phyloP scores from a whole-genome alignment of 2,113 vertebrate species.

The Sander vitreus region DNA sequence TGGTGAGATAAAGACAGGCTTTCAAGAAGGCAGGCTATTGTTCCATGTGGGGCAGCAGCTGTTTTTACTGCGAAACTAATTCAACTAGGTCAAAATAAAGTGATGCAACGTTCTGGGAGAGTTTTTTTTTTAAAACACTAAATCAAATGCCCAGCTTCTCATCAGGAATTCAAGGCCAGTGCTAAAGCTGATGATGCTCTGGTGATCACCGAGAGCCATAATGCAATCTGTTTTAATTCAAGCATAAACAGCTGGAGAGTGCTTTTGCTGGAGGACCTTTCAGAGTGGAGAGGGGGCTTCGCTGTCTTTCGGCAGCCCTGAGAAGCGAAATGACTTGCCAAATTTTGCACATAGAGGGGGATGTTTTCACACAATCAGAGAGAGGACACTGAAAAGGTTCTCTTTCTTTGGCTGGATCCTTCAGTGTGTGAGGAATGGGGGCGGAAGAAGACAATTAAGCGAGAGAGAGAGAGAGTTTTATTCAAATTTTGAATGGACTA shows the following conservation, averaged over 20 bases:
- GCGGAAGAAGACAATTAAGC: slow-evolving; percentile 21
- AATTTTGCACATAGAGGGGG: slow-evolving; percentile 16
- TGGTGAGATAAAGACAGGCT: neutral
- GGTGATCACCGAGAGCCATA: slow-evolving; percentile 24
- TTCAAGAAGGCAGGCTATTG: neutral
- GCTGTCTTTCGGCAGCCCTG: slow-evolving; percentile 19
- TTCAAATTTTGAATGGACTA: slow-evolving; percentile 22
- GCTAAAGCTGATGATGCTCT: slow-evolving; percentile 21
- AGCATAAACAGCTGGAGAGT: slow-evolving; percentile 43
- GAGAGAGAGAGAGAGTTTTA: neutral
- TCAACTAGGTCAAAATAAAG: slow-evolving; percentile 26
- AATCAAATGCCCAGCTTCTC: slow-evolving; percentile 17
- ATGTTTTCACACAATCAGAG: slow-evolving; percentile 46
- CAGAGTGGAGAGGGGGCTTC: slow-evolving; percentile 39
- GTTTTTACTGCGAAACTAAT: slow-evolving; percentile 14
- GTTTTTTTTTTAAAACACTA: slow-evolving; percentile 19
- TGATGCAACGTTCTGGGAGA: slow-evolving; percentile 6
- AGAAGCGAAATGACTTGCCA: slow-evolving; percentile 52
- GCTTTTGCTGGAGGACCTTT: slow-evolving; percentile 57
- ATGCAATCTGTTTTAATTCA: slow-evolving; percentile 49
- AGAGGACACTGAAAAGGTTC: slow-evolving; percentile 37
- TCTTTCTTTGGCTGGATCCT: slow-evolving; percentile 37
- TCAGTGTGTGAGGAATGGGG: slow-evolving; percentile 13
- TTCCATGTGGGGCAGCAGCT: neutral
- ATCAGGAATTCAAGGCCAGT: slow-evolving; percentile 30